A percentile compares a stretch with the other conserved stretches of the same genome.
Evolutionary conservation across 2,888 invertebrate genomes (phyloP).

Genomic region (Orthonevra nobilis): DNA sequence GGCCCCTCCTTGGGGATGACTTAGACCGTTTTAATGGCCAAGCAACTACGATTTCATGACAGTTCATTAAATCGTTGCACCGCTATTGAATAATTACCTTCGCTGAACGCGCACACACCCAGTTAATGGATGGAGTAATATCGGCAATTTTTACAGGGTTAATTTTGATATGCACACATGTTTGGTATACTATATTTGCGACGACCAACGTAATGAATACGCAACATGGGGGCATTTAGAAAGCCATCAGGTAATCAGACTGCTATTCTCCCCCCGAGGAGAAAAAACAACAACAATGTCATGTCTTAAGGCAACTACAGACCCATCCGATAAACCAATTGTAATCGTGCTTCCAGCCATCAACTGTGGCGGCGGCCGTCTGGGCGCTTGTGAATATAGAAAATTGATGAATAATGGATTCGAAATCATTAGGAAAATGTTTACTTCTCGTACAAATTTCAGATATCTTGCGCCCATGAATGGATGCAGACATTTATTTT

Average conservation of each 20-base stretch:
- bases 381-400: slow-evolving; percentile 60
- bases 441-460: slow-evolving; percentile 71
- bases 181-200: slow-evolving; percentile 40
- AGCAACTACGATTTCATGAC: slow-evolving; percentile 38
- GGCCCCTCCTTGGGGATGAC: too few relatives aligned
- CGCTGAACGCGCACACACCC: not conserved
- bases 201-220: slow-evolving; percentile 44
- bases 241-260: slow-evolving; percentile 48
- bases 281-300: slow-evolving; percentile 24
- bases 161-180: too few relatives aligned
- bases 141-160: slow-evolving; percentile 5
- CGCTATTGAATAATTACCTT: slow-evolving; percentile 57
- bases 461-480: slow-evolving; percentile 49
- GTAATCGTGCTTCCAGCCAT: too few relatives aligned
- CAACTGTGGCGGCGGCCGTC: too few relatives aligned
- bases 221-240: slow-evolving; percentile 48
- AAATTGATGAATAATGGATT: slow-evolving; percentile 74
- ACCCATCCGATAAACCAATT: too few relatives aligned
- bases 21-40: slow-evolving; percentile 8
- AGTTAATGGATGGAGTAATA: not conserved
- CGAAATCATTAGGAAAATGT: slow-evolving; percentile 73
- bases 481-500: too few relatives aligned
- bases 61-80: slow-evolving; percentile 54
- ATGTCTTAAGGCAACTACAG: slow-evolving; percentile 17
- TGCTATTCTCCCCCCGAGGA: not conserved